Evolutionary conservation across 2,113 vertebrate genomes (phyloP), one percentile per base, ranked within the genome.

Genomic region (Morone saxatilis): DNA sequence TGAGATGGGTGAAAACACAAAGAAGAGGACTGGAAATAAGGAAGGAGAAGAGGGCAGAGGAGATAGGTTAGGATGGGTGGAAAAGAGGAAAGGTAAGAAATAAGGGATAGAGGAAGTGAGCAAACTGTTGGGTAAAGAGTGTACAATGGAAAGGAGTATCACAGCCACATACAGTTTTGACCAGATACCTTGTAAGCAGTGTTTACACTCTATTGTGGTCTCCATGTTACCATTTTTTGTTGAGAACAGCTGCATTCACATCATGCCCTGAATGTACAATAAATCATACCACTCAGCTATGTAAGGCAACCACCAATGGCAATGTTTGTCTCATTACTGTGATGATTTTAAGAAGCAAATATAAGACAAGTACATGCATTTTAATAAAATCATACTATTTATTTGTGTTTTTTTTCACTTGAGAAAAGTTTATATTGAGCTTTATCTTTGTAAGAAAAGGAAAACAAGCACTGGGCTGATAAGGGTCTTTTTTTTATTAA

Each of bases 121-220:
- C 6, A 53, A 69, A 66, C 36, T 59, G 61, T 14, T 56, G 57
- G 68, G 40, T 2, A 17, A 54, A 53, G 54, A 57, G 38, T 47
- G 45, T 77, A 66, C 13, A 1, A 66, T 75, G 72, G 68, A 73
- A 82, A 65, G 61, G 57, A 71, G 41, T 50, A 38, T 80, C 81
- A 90, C 86, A 91, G 88, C 60, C 90, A 84, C 80, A 74, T 38
- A 86, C 76, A 84, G 59, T 67, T 78, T 78, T 77, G 50, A 79
- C 41, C 20, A 62, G 20, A 71, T 61, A 57, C 14, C 25, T 72
- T 59, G 4, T 16, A 25, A 71, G 13, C n/a, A 40, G 6, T 68
- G 7, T 76, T 54, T 45, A 20, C 4, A 54, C 51, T 45, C 14
- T 68, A 4, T 51, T 63, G 10, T 50, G 20, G 53, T 77, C 19